Conservation (phyloP, 2,113 vertebrate species). For the Suricata suricatta region DNA sequence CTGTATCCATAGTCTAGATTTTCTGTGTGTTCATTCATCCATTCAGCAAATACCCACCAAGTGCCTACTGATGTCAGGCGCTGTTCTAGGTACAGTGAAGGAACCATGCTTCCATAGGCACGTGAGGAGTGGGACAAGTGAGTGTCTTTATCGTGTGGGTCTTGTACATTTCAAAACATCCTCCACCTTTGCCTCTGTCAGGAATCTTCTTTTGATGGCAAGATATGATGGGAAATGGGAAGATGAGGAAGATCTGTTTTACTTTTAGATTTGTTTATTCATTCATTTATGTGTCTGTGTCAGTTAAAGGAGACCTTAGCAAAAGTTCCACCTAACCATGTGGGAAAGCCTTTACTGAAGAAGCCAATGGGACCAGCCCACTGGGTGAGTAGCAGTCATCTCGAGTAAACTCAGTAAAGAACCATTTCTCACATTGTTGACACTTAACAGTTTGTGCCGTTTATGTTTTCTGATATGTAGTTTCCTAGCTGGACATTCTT, state of each 20-base stretch:
- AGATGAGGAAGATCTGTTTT: constrained; percentile 41
- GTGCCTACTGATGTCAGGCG: constrained; percentile 52
- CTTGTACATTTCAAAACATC: constrained; percentile 63
- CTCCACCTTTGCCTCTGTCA: constrained; percentile 67
- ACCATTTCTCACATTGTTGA: neutral
- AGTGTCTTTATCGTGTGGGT: constrained; percentile 60
- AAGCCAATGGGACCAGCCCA: constrained; percentile 95
- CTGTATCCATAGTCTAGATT: constrained; percentile 47
- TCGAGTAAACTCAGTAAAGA: neutral
- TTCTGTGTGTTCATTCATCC: constrained; percentile 63
- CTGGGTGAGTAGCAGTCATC: constrained; percentile 88
- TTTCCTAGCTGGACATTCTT: constrained; percentile 19
- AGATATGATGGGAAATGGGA: constrained; percentile 74
- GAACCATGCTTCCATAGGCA: constrained; percentile 53
- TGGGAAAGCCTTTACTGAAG: constrained; percentile 94
- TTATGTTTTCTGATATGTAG: neutral
- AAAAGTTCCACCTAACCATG: constrained; percentile 92
- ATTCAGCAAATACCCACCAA: constrained; percentile 48
- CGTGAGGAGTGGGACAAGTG: constrained; percentile 54
- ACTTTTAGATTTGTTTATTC: constrained; percentile 56
- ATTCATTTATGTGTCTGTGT: constrained; percentile 74
- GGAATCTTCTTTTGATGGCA: constrained; percentile 75
- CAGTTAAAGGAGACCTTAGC: constrained; percentile 97
- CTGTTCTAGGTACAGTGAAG: constrained; percentile 51
- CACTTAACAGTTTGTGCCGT: neutral